Evolutionary conservation across 2,113 vertebrate genomes (phyloP).

Genomic region (Anhinga anhinga): DNA sequence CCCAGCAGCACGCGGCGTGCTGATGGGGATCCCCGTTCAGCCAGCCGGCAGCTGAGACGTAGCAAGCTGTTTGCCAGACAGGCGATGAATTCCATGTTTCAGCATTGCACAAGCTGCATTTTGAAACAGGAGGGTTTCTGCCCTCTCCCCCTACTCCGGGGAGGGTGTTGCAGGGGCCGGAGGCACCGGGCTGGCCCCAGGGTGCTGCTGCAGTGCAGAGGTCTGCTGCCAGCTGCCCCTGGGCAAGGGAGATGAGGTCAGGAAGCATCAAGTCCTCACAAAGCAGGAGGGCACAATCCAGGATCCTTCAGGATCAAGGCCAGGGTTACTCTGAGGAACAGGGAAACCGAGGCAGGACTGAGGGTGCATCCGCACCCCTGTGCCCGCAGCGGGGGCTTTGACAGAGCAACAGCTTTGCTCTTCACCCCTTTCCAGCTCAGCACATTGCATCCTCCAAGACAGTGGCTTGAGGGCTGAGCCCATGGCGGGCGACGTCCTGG

Average conservation of each 20-base stretch:
- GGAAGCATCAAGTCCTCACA: not conserved
- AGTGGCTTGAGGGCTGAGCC: fast-evolving
- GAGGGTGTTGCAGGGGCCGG: not conserved
- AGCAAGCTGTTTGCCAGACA: not conserved
- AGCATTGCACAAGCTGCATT: not conserved
- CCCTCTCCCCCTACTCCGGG: not conserved
- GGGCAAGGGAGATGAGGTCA: not conserved
- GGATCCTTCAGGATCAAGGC: not conserved
- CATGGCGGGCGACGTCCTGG: fast-evolving
- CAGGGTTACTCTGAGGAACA: not conserved
- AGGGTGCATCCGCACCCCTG: not conserved
- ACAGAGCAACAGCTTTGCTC: not conserved
- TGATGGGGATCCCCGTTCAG: not conserved
- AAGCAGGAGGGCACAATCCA: not conserved
- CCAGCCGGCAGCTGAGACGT: fast-evolving
- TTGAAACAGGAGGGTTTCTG: not conserved
- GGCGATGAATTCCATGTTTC: not conserved
- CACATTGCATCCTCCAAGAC: not conserved
- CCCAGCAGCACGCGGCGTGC: fast-evolving
- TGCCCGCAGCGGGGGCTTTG: fast-evolving
- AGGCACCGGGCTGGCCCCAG: not conserved
- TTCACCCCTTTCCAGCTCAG: fast-evolving
- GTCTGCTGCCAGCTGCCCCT: not conserved
- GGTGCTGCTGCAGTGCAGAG: not conserved
- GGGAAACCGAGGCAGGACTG: not conserved